Evolutionary conservation across 2,797 vertebrate genomes (phyloP), one percentile per base, ranked within the genome.

Genomic region (Lacerta agilis): DNA sequence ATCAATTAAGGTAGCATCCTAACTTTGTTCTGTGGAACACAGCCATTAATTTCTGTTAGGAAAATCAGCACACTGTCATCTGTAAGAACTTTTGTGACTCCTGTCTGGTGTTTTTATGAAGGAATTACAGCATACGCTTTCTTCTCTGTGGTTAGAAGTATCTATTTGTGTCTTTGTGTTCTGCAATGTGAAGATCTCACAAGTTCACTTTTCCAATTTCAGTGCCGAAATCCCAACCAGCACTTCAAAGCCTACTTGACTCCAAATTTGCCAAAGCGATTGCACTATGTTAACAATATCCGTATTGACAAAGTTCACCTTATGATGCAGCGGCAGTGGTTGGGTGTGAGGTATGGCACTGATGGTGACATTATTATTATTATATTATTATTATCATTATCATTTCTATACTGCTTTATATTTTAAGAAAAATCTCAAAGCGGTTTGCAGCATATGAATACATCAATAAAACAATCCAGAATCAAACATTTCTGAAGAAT

Each of bases 251-350:
- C 98, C 1, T 99, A 98, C 92, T 95, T 99, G 93, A 98, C 97
- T 33, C 96, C 97, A 76, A 90, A 99, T 90, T 96, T 99, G 86
- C 98, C 98, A 1, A 99, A 99, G 89, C 95, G 98, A 90, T 94
- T 99, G 27, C 98, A 99, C 94, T 99, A 97, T 64, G 98, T 97
- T 10, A 97, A 97, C 79, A 97, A 98, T 87, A 20, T 96, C 36
- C 98, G 98, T 29, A 99, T 99, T n/a, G 98, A 99, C 94, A 97
- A 97, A 91, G 98, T 94, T 88, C 97, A 98, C 90, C 97, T 99
- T 25, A 94, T 99, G 92, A 97, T 99, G 96, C 97, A 98, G 90
- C 72, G 87, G 1, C 97, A 98, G 88, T 99, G 98, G 98, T 96
- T 98, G 94, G 98, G 96, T 49, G 97, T 95, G 1, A 96, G 98